Percentiles rank a stretch among this genome's conserved stretches.
phyloP scores from a whole-genome alignment of 2,797 vertebrate genomes.

The Smutsia gigantea region DNA sequence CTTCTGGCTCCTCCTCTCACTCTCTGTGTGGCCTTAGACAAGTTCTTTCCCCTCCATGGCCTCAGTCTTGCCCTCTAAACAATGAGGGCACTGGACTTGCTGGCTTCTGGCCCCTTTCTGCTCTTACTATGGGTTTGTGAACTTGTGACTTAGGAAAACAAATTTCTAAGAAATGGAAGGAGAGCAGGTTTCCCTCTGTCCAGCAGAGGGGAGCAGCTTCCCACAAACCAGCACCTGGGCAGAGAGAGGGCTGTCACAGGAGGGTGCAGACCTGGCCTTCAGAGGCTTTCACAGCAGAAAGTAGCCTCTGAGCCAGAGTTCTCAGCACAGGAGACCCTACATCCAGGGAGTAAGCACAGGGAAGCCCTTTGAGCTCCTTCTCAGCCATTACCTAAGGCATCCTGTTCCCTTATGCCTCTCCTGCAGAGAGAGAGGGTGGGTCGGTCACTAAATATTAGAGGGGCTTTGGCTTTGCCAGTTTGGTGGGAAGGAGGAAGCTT shows the following conservation, averaged over 20 bases:
- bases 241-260: rapidly evolving
- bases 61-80: not conserved
- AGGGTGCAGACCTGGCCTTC: rapidly evolving
- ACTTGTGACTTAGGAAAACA: not conserved
- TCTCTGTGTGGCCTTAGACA: not conserved
- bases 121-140: not conserved
- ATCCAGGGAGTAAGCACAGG: not conserved
- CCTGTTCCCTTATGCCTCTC: not conserved
- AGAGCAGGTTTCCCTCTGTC: slow-evolving; percentile 26
- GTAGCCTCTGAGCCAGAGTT: not conserved
- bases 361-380: not conserved
- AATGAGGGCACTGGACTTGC: not conserved
- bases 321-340: not conserved
- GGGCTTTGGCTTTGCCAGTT: not conserved
- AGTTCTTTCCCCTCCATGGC: not conserved
- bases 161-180: not conserved
- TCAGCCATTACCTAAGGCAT: not conserved
- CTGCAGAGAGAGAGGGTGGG: not conserved
- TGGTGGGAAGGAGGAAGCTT: not conserved
- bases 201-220: slow-evolving; percentile 66
- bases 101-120: not conserved
- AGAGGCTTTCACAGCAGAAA: not conserved
- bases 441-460: not conserved
- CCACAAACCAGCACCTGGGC: not conserved
- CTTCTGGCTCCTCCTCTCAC: not conserved